A percentile compares a stretch with the other conserved stretches of the same genome.
These are phyloP conservation scores for Acropternis orthonyx DNA, from an alignment of 2,797 vertebrate genomes.

Conservation along the genomic window DNA sequence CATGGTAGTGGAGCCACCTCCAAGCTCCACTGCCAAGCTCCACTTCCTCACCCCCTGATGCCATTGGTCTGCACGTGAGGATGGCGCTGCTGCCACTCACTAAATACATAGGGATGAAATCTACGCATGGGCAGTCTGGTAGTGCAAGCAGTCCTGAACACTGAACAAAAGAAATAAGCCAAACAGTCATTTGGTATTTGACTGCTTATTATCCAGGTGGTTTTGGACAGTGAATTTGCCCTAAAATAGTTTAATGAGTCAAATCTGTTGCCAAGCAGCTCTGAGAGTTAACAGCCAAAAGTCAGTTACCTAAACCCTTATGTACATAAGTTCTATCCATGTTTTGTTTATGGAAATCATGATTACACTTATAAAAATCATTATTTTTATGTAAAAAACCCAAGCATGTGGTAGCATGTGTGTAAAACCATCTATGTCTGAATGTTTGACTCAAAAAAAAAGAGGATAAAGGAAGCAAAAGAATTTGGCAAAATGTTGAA, in stretches of 20 bases:
- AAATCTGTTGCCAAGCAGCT: neutral
- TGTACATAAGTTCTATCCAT: accelerated
- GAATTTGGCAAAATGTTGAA: neutral
- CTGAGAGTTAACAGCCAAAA: neutral
- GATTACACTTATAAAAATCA: neutral
- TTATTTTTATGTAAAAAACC: neutral
- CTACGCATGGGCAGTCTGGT: neutral
- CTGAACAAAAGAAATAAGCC: neutral
- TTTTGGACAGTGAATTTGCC: neutral
- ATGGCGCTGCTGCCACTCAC: neutral
- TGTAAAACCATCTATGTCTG: neutral
- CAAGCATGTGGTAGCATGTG: neutral
- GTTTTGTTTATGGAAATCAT: neutral
- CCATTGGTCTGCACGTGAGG: neutral
- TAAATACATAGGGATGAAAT: neutral
- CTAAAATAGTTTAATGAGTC: neutral
- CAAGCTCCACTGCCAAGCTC: neutral
- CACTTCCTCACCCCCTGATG: neutral
- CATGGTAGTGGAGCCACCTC: neutral
- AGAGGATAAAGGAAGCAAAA: neutral
- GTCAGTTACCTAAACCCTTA: neutral
- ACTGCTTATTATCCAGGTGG: neutral
- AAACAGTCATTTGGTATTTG: neutral
- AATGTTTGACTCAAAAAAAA: neutral
- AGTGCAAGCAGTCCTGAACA: neutral